These are phyloP conservation scores for Parasteatoda lunata DNA, from an alignment of 2,888 invertebrate species.

Conservation along the genomic window DNA sequence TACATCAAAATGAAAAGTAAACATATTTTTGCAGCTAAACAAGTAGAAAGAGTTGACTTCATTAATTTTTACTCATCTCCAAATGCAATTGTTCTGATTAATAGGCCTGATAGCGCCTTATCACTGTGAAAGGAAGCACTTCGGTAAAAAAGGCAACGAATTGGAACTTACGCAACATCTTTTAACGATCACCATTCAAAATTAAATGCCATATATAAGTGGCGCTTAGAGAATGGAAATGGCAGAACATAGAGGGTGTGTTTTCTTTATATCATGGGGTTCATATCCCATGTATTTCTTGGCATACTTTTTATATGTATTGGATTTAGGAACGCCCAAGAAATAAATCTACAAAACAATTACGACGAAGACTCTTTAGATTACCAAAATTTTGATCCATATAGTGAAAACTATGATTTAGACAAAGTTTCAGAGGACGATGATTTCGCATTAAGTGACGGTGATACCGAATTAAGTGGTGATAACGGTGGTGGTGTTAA, in stretches of 20 bases:
- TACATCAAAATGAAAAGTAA: not conserved
- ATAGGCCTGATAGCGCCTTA: conserved; percentile 23
- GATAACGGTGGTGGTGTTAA: too few relatives aligned
- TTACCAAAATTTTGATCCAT: not conserved
- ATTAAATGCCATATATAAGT: conserved; percentile 28
- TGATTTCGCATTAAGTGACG: too few relatives aligned
- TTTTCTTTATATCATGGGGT: conserved; percentile 19
- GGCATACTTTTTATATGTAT: conserved; percentile 11
- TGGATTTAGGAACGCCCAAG: not conserved
- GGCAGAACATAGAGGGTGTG: conserved; percentile 4
- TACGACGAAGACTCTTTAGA: not conserved
- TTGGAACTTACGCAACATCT: conserved; percentile 11
- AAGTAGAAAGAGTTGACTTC: conserved; percentile 16
- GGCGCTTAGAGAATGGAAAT: not conserved
- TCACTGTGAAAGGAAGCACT: not conserved
- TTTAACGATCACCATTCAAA: not conserved
- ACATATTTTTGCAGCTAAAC: conserved; percentile 31
- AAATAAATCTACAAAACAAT: not conserved
- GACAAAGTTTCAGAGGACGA: too few relatives aligned
- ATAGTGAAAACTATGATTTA: too few relatives aligned
- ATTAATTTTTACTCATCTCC: conserved; percentile 37
- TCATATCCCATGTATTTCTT: conserved; percentile 18
- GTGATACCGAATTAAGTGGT: too few relatives aligned
- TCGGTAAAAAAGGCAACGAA: conserved; percentile 13
- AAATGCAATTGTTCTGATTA: conserved; percentile 11